Percentiles rank a stretch among this genome's conserved stretches.
These are phyloP conservation scores for Macaca nemestrina DNA, from an alignment of 2,113 vertebrate genomes.

Conservation along the genomic window DNA sequence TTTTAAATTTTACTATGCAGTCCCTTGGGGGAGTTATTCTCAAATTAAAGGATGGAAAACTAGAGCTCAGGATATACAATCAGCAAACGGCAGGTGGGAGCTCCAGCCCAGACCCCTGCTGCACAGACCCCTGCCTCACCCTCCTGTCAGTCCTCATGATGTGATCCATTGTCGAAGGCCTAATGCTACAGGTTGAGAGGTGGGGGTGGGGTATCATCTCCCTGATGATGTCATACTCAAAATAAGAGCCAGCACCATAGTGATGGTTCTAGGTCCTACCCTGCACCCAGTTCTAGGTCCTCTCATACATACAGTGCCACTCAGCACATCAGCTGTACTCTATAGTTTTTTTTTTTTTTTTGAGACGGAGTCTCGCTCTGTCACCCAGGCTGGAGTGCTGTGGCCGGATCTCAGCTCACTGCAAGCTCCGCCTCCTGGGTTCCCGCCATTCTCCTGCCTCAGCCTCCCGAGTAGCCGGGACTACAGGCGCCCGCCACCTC, in stretches of 20 bases:
- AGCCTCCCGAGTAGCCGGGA: too few relatives aligned
- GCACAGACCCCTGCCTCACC: background rate
- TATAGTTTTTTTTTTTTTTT: too few relatives aligned
- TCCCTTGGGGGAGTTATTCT: background rate
- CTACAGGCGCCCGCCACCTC: too few relatives aligned
- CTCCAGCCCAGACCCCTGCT: background rate
- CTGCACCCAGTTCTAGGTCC: too few relatives aligned
- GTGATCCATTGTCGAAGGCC: background rate
- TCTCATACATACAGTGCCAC: accelerated
- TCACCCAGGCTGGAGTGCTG: too few relatives aligned
- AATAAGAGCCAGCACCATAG: background rate
- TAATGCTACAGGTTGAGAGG: accelerated
- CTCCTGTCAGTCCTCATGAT: background rate
- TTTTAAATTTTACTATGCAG: background rate
- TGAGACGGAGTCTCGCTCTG: too few relatives aligned
- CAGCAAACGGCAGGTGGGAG: background rate
- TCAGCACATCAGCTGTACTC: background rate
- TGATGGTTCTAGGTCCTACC: too few relatives aligned
- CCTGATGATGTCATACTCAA: background rate
- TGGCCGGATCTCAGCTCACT: too few relatives aligned
- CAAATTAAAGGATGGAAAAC: background rate
- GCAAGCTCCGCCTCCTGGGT: too few relatives aligned
- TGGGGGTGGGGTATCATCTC: background rate
- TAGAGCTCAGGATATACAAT: background rate
- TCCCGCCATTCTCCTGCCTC: too few relatives aligned